Conservation (phyloP, 2,797 vertebrate species). For the Parotocinclus haroldoi region DNA sequence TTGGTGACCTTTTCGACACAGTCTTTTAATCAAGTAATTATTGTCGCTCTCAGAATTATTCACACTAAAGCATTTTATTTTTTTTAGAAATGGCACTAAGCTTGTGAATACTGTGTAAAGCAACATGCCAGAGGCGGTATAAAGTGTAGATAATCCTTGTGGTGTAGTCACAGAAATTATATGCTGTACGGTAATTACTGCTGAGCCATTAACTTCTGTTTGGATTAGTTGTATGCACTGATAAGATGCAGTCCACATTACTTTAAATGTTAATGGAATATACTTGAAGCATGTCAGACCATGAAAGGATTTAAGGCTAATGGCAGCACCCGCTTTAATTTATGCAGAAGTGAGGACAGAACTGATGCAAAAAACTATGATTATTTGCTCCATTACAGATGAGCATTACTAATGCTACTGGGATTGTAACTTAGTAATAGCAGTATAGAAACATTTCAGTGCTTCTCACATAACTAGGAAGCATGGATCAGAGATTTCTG, state of each 20-base stretch:
- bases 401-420: neutral
- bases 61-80: too few relatives aligned
- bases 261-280: constrained; percentile 58
- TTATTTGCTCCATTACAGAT: neutral
- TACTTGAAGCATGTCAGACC: constrained; percentile 51
- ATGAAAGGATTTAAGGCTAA: constrained; percentile 52
- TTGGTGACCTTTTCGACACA: too few relatives aligned
- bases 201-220: constrained; percentile 56
- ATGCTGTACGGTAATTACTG: constrained; percentile 8
- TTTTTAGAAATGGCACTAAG: too few relatives aligned
- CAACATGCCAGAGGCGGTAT: too few relatives aligned
- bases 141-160: too few relatives aligned
- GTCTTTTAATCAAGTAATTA: too few relatives aligned
- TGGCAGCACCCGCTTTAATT: constrained; percentile 42
- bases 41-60: too few relatives aligned
- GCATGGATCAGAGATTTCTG: constrained; percentile 11
- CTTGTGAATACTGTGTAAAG: too few relatives aligned
- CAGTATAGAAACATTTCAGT: too few relatives aligned
- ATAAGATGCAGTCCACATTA: constrained; percentile 43
- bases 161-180: too few relatives aligned
- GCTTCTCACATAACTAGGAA: too few relatives aligned
- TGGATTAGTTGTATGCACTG: constrained; percentile 52
- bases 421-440: too few relatives aligned
- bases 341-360: constrained; percentile 1
- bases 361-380: neutral